Conservation (phyloP, 2,888 invertebrate species). For the Plebejus anna region DNA sequence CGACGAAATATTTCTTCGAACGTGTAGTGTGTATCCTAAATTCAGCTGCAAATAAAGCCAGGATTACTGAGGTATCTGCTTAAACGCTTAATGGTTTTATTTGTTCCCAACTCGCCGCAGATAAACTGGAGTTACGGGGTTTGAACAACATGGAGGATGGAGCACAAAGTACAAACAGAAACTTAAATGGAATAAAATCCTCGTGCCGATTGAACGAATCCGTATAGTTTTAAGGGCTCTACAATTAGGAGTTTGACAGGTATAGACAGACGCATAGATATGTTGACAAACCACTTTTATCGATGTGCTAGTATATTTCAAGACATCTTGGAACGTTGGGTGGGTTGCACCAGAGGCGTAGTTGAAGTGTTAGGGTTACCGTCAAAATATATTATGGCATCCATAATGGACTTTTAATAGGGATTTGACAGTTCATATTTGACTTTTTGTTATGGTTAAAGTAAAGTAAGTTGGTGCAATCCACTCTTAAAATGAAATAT, state of each 20-base stretch:
- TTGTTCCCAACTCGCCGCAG: slow-evolving; percentile 10
- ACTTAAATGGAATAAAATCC: slow-evolving; percentile 4
- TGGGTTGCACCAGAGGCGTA: too few species aligned
- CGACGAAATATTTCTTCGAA: neutral
- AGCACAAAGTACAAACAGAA: neutral
- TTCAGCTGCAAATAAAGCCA: slow-evolving; percentile 5
- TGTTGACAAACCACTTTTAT: too few species aligned
- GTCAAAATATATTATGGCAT: too few species aligned
- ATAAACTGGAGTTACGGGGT: slow-evolving; percentile 12
- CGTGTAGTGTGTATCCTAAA: neutral
- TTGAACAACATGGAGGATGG: slow-evolving; percentile 6
- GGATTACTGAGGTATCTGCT: slow-evolving; percentile 12
- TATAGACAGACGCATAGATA: neutral
- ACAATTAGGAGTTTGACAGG: neutral
- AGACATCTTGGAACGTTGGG: too few species aligned
- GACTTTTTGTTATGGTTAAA: too few species aligned
- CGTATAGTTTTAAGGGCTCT: neutral
- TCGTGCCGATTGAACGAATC: neutral
- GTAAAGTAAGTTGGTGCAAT: too few species aligned
- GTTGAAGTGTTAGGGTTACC: too few species aligned
- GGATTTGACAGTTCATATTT: too few species aligned
- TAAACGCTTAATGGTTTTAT: slow-evolving; percentile 15
- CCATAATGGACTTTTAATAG: too few species aligned
- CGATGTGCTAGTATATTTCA: too few species aligned
- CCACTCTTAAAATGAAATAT: too few species aligned